Evolutionary conservation across 2,113 vertebrate species (phyloP), one percentile per base, ranked within the genome.

Genomic region (Tragelaphus scriptus): DNA sequence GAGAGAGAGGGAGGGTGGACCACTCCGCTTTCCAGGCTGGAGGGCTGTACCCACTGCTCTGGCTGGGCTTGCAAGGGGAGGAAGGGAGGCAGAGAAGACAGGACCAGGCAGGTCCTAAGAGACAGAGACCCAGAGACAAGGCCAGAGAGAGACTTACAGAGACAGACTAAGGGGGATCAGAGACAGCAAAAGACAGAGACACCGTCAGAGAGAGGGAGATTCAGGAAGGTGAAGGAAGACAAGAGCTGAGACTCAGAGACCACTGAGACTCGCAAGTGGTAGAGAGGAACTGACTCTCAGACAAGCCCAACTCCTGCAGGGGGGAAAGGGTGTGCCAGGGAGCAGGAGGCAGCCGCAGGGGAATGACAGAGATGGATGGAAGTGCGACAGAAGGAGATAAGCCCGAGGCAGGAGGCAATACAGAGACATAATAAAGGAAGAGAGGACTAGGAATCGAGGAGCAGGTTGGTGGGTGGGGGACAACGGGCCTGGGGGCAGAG

Each of bases 361-460:
- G 32, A 63, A 26, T 80, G 95, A 93, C 94, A 94, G 81, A 97
- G 95, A 94, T 36, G 91, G 95, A 97, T 89, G 25, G 92, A 75
- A 5, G 13, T 5, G 2, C 32, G 91, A 93, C 68, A 89, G 58
- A 59, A 95, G 75, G 55, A 96, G 85, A 96, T 80, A 92, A 97
- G 91, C 68, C 94, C 13, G 59, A 94, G 93, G 90, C 68, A 15
- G 53, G 55, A 93, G 84, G 88, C 92, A 94, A 55, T 56, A 92
- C 0, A 86, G 55, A 92, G 63, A 40, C 61, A 80, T 80, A 87
- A 96, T 87, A 85, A 89, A 95, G 75, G 85, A 49, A 44, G 81
- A 82, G 77, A 96, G 44, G 85, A 85, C 49, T 36, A 28, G 79
- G 58, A 28, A 79, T 3, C 28, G 53, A 94, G n/a, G 4, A 26